A percentile compares a stretch with the other conserved stretches of the same genome.
Evolutionary conservation across 2,797 vertebrate species (phyloP).

Genomic region (Tolypeutes matacus): DNA sequence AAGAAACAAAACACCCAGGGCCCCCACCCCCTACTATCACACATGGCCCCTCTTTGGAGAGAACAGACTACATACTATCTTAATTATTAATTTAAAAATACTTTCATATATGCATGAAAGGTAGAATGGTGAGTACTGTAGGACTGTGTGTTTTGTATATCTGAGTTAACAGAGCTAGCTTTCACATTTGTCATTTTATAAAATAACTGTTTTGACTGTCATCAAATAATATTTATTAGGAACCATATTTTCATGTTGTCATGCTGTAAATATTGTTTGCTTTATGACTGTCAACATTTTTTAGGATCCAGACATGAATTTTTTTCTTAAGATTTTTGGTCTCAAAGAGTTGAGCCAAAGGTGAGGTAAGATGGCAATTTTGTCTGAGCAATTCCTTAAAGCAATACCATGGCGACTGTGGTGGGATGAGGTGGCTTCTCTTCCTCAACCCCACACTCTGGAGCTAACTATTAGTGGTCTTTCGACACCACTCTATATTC

Average conservation of each 20-base stretch:
- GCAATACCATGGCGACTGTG: not conserved
- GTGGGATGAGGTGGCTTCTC: not conserved
- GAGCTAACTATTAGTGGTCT: not conserved
- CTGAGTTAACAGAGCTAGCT: not conserved
- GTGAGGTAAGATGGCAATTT: not conserved
- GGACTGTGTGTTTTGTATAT: not conserved
- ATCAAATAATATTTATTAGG: not conserved
- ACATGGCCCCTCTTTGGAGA: not conserved
- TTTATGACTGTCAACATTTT: conserved; percentile 23
- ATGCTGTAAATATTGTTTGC: not conserved
- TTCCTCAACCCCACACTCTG: not conserved
- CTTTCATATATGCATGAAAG: not conserved
- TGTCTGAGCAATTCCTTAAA: not conserved
- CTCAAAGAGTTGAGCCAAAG: not conserved
- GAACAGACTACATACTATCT: not conserved
- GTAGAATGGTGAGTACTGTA: not conserved
- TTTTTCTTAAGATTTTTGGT: conserved; percentile 31
- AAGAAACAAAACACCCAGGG: not conserved
- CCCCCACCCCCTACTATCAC: rapidly evolving
- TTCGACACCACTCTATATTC: not conserved
- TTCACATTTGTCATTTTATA: not conserved
- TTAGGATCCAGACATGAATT: not conserved
- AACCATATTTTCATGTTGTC: conserved; percentile 27
- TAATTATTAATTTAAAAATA: not conserved
- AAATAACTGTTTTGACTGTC: not conserved